Conservation (phyloP, 2,113 vertebrate genomes). For the Aegithalos caudatus region DNA sequence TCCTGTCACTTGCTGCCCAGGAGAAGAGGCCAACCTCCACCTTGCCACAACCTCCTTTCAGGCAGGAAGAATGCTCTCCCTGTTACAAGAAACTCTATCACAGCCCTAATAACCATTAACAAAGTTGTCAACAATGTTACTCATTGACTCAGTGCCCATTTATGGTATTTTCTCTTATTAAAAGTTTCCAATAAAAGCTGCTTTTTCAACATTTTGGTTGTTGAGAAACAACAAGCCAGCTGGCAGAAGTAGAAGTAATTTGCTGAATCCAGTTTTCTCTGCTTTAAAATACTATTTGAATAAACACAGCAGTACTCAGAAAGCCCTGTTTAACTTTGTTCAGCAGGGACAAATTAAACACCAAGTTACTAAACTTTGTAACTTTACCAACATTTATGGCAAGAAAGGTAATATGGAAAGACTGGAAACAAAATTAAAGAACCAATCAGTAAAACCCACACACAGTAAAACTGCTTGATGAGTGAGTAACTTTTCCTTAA, state of each 20-base stretch:
- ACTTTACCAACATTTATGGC: not conserved
- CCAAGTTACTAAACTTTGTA: not conserved
- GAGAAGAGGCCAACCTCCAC: not conserved
- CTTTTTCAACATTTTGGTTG: not conserved
- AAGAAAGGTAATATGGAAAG: not conserved
- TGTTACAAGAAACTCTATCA: not conserved
- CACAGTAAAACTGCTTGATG: not conserved
- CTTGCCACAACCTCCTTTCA: not conserved
- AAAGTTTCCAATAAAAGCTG: not conserved
- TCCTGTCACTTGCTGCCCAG: not conserved
- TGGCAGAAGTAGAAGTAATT: not conserved
- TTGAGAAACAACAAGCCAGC: not conserved
- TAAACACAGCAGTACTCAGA: not conserved
- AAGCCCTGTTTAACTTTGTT: not conserved
- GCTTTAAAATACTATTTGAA: not conserved
- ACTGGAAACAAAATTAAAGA: not conserved
- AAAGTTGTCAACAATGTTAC: not conserved
- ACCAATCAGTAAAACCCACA: not conserved
- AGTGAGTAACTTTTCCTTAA: not conserved
- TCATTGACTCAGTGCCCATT: not conserved
- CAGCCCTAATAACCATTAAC: not conserved
- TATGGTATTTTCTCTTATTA: not conserved
- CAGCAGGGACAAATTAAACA: not conserved
- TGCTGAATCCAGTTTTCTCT: not conserved
- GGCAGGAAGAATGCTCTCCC: not conserved